Conservation (phyloP, 2,888 invertebrate species). For the Thymelicus acteon region DNA sequence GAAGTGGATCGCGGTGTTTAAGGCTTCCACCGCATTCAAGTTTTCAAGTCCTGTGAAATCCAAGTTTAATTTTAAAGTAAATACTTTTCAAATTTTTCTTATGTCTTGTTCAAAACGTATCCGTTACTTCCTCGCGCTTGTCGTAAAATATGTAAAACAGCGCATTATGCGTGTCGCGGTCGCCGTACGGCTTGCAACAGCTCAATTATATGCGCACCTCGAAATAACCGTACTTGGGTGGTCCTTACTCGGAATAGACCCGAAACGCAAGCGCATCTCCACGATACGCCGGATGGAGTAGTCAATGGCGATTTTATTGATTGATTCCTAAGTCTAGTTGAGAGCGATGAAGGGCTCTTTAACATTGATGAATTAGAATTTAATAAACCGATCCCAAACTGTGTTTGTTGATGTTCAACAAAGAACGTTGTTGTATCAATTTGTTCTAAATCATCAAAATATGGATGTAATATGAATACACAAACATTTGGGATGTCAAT, state of each 20-base stretch:
- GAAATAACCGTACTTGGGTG: slow-evolving; percentile 67
- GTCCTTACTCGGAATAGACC: slow-evolving; percentile 71
- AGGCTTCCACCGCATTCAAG: no score
- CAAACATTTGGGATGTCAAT: no score
- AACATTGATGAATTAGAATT: slow-evolving; percentile 23
- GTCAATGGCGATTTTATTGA: slow-evolving; percentile 51
- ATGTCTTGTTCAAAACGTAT: slow-evolving; percentile 5
- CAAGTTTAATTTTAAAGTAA: not conserved
- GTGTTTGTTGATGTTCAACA: not conserved
- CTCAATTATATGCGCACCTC: slow-evolving; percentile 79
- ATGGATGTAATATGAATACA: no score
- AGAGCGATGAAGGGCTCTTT: slow-evolving; percentile 15
- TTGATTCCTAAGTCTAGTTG: slow-evolving; percentile 28
- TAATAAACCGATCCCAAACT: slow-evolving; percentile 15
- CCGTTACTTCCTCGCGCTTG: slow-evolving; percentile 14
- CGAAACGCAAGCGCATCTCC: slow-evolving; percentile 63
- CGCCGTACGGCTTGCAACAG: slow-evolving; percentile 70
- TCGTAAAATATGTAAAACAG: slow-evolving; percentile 65
- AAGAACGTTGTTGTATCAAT: no score
- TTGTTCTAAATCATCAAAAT: no score
- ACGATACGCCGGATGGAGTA: slow-evolving; percentile 49
- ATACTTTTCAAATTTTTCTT: not conserved
- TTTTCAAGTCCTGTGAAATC: no score
- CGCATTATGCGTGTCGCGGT: slow-evolving; percentile 69
- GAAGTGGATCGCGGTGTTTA: no score